Conservation (phyloP, 2,113 vertebrate species). For the Anas platyrhynchos region DNA sequence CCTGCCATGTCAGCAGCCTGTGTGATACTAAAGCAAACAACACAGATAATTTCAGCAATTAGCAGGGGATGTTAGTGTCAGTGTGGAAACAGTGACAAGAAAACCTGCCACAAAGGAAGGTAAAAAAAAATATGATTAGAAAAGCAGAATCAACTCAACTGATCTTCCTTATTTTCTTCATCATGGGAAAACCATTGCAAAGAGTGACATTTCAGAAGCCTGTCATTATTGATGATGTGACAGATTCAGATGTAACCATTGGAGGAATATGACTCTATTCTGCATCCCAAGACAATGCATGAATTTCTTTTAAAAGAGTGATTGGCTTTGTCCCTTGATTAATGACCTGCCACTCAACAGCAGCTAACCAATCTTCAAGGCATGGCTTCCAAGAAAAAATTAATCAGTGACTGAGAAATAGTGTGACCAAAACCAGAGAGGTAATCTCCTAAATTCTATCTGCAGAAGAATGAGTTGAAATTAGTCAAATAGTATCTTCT, state of each 20-base stretch:
- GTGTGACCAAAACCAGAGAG: background rate
- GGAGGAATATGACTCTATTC: conserved; percentile 7
- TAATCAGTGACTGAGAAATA: background rate
- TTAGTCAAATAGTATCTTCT: background rate
- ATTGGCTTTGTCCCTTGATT: conserved; percentile 48
- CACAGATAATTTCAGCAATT: background rate
- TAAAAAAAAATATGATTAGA: background rate
- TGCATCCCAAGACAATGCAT: background rate
- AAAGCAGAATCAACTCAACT: background rate
- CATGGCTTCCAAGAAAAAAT: background rate
- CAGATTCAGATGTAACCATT: background rate
- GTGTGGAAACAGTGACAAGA: background rate
- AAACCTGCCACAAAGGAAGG: background rate
- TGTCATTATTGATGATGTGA: conserved; percentile 2
- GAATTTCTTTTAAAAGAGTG: conserved; percentile 12
- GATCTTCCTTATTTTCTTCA: background rate
- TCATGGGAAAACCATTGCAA: background rate
- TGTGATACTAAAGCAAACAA: background rate
- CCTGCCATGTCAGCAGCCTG: background rate
- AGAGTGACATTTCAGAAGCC: background rate
- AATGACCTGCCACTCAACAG: conserved; percentile 44
- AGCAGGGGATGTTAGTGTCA: background rate
- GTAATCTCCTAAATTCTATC: background rate
- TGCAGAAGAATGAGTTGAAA: background rate
- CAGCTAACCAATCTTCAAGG: conserved; percentile 14